Evolutionary conservation across 2,888 invertebrate species (phyloP).

Genomic region (Stenotaenia linearis): DNA sequence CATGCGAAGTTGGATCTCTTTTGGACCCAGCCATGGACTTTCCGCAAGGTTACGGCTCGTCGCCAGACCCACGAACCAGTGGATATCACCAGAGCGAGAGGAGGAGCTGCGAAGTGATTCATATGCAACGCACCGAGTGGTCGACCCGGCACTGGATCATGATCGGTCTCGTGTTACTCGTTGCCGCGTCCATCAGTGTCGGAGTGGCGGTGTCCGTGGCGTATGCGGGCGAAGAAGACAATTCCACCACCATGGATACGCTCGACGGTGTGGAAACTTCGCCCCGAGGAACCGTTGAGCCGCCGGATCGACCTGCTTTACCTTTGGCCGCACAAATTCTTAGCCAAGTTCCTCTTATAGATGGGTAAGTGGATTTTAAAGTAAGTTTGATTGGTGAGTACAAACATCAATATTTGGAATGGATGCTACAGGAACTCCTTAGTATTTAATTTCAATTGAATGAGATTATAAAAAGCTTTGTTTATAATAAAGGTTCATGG

Average conservation of each 20-base stretch:
- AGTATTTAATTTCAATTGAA: too few species aligned
- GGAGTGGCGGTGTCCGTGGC: constrained; percentile 65
- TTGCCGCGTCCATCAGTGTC: constrained; percentile 72
- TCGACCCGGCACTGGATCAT: constrained; percentile 61
- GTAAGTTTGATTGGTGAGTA: too few species aligned
- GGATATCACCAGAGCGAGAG: not conserved
- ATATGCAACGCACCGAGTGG: constrained; percentile 27
- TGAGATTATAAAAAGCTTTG: too few species aligned
- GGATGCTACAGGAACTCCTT: too few species aligned
- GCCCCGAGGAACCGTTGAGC: not conserved
- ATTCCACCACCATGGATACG: not conserved
- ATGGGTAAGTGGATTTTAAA: constrained; percentile 5
- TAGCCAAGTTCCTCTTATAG: constrained; percentile 24
- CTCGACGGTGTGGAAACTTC: not conserved
- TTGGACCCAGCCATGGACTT: not conserved
- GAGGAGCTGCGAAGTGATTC: not conserved
- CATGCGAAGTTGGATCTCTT: not conserved
- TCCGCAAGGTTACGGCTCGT: not conserved
- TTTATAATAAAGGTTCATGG: too few species aligned
- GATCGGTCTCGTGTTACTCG: constrained; percentile 65
- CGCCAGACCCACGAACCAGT: not conserved
- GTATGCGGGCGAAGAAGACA: constrained; percentile 26
- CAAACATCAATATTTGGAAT: too few species aligned
- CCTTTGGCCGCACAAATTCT: not conserved
- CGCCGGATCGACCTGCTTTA: not conserved